These are phyloP conservation scores for Limnephilus rhombicus DNA, from an alignment of 2,888 invertebrate species.

Conservation along the genomic window DNA sequence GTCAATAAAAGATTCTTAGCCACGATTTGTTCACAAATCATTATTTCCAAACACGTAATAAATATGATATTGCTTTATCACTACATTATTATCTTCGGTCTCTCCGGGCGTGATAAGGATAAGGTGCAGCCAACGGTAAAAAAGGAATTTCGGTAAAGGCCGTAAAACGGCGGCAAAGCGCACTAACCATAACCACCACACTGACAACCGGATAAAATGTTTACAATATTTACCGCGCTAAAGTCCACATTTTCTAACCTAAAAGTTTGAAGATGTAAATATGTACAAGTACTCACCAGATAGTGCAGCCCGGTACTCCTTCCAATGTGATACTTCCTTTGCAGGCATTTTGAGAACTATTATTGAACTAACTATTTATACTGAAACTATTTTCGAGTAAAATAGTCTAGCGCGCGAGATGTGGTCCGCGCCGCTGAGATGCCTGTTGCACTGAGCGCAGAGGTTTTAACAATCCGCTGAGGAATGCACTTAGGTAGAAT, in stretches of 20 bases:
- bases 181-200: background rate
- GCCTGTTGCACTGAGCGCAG: conserved; percentile 5
- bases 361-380: conserved; percentile 38
- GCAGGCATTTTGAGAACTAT: conserved; percentile 50
- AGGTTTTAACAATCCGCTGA: conserved; percentile 24
- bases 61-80: background rate
- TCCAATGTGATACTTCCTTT: conserved; percentile 72
- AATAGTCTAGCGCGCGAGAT: conserved; percentile 15
- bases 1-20: background rate
- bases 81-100: background rate
- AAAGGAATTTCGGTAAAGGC: background rate
- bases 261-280: background rate
- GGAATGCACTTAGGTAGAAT: conserved; percentile 46
- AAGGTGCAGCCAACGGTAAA: background rate
- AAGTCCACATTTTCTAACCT: conserved; percentile 27
- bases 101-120: background rate
- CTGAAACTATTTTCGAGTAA: conserved; percentile 35
- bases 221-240: conserved; percentile 22
- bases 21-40: background rate
- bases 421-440: background rate
- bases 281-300: conserved; percentile 72
- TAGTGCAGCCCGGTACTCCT: conserved; percentile 78
- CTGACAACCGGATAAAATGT: conserved; percentile 8
- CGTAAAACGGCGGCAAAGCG: background rate
- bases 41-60: background rate